phyloP scores from a whole-genome alignment of 2,113 vertebrate genomes.

The Connochaetes taurinus region DNA sequence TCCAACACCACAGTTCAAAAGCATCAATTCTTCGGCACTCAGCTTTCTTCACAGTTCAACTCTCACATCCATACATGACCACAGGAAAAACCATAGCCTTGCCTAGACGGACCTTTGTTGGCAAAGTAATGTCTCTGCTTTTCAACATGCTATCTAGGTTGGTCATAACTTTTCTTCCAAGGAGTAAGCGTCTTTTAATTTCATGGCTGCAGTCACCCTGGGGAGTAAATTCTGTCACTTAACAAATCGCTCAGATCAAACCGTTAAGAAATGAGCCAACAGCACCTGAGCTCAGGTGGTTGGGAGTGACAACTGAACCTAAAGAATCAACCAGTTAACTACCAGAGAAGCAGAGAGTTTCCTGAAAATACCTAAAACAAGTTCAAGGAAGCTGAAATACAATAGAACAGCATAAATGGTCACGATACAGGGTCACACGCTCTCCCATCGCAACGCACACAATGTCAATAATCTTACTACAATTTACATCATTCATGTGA shows the following conservation, averaged over 20 bases:
- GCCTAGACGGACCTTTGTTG: no score
- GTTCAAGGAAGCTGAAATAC: not conserved
- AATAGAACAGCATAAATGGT: not conserved
- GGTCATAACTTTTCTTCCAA: no score
- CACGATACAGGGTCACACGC: not conserved
- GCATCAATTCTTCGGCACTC: no score
- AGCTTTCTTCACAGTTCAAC: no score
- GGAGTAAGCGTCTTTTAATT: no score
- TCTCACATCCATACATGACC: no score
- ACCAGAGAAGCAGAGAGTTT: not conserved
- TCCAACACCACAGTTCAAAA: no score
- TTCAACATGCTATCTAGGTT: no score
- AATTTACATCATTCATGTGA: not conserved
- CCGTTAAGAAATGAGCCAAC: not conserved
- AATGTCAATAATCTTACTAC: not conserved
- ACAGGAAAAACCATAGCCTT: no score
- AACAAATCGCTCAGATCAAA: not conserved
- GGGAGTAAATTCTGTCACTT: no score
- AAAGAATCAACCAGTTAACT: not conserved
- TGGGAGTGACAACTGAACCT: not conserved
- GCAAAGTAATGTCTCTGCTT: no score
- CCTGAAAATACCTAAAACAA: not conserved
- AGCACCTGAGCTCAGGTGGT: not conserved
- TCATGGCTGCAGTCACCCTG: no score
- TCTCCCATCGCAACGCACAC: rapidly evolving